Evolutionary conservation across 2,888 invertebrate species (phyloP), one percentile per base, ranked within the genome.

Genomic region (Lasioglossum leucozonium): DNA sequence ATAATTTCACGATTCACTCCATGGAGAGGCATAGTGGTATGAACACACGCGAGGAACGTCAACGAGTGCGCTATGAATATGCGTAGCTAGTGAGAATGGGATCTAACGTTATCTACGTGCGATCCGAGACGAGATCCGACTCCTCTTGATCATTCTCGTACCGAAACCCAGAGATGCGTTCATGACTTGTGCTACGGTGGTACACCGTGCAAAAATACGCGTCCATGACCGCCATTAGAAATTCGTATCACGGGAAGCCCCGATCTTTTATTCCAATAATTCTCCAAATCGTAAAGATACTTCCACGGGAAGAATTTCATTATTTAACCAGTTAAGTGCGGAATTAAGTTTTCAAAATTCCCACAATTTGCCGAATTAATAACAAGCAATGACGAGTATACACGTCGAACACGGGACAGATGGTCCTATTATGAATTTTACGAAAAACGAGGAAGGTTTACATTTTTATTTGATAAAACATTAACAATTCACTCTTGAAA

Each of bases 41-140:
- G 76, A 84, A 85, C 77, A 71, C 74, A 30, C n/a, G 1, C 34
- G 2, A n/a, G 77, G n/a, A 72, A 84, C 47, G 62, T 47, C 47
- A 76, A 77, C 79, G 84, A 76, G 77, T 79, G 86, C 72, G 77
- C 74, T 55, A 69, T 83, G 86, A 81, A 47, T 81, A 73, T 79
- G 79, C 79, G 81, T 71, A 55, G 72, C 55, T 77, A 84, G 72
- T 84, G 87, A 82, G 18, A 72, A 84, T 86, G 86, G 67, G 79
- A 67, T 77, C 62, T 69, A 77, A 40, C n/a, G 40, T 79, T 44
- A 26, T 67, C 69, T 67, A 26, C n/a, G 26, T 11, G 40, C 34
- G 55, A 40, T n/a, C n/a, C 34, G 11, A n/a, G n/a, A n/a, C 58
- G 42, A 44, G 34, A 22, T 4, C 34, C 30, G 44, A 74, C 30